Base-by-base conservation (phyloP, 2,888 invertebrate species). In the Tigriopus californicus region DNA sequence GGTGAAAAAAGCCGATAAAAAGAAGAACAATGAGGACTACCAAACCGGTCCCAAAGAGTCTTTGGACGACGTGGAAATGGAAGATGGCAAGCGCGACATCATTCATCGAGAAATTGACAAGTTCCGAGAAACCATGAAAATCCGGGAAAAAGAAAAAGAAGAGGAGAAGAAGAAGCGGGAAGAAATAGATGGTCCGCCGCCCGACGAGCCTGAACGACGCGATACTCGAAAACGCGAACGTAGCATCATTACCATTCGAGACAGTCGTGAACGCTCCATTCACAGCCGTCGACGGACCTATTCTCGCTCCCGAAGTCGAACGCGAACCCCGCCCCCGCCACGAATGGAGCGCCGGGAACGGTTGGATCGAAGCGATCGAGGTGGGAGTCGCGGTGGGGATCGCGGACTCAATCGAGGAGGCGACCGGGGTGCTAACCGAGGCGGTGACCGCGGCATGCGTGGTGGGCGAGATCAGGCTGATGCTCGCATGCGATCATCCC, bases 41-140 rank as follows among this genome's bases (percentile, higher is more conserved):
- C 12, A 40, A 41, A 54, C 22, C 15, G 60, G 56, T n/a, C 60
- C 55, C 40, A 49, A 59, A 22, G 59, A 59, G 22, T 25, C 33
- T 1, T 22, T 59, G 20, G 59, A 49, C 12, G 52, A 52, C 22
- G 53, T 58, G 40, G 90, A 89, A 70, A 82, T 94, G 62, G 95
- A 95, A 70, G 94, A 94, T 73, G 94, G 94, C 70, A 92, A 94
- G 73, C 82, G 91, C 54, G 90, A 91, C 73, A 79, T 95, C 66
- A 97, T 97, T 66, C 90, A 89, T 68, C 80, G 92, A 66, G 97
- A 97, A 79, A 97, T 97, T 72, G 89, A 89, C 67, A 91, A 90
- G 74, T 97, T 97, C 75, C 81, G 95, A 63, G 92, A 94, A 76
- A 86, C 89, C 65, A 94, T 90, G 83, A 90, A 90, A 86, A 89